Evolutionary conservation across 2,888 invertebrate species (phyloP), one percentile per base, ranked within the genome.

Genomic region (Sphinx pinastri): DNA sequence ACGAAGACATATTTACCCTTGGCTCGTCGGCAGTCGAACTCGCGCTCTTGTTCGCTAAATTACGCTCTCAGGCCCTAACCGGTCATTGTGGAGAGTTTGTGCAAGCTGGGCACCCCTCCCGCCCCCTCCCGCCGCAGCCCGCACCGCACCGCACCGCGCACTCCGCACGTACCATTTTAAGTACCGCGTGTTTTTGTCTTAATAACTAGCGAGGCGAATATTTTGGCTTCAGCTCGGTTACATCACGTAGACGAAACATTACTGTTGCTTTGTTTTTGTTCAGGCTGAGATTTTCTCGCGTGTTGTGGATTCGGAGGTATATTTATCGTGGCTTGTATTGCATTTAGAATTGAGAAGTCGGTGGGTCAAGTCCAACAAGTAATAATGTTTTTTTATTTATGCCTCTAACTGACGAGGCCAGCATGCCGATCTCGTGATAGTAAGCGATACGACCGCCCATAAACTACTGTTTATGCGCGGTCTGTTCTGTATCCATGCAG

Each of bases 1-100:
- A 75, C 73, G 76, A 79, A 76, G 75, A 77, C 70, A 76, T 79
- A 76, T 78, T 78, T 74, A 73, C 71, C 66, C 63, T 69, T 68
- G 71, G 68, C 49, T 57, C 60, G 67, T 60, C 60, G 31, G 49
- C 63, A 66, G 69, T 47, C 73, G 75, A 47, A 70, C 58, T 71
- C 70, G 45, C 59, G 67, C 71, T 73, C 75, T 73, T 73, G 75
- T 75, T 75, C 78, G 71, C 76, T 73, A 77, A 74, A 77, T 78
- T 77, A 78, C 75, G 75, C 74, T 77, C 74, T 73, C 76, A 78
- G 75, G 68, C 70, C 70, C 72, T 68, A 55, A 73, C 75, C 70
- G 72, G 77, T 74, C 77, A 73, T 77, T 80, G 73, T 77, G 60
- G 68, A 71, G 69, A 71, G 63, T 68, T 69, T 68, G 59, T 69